Conservation (phyloP, 2,113 vertebrate species). For the Rhabdomys dilectus region DNA sequence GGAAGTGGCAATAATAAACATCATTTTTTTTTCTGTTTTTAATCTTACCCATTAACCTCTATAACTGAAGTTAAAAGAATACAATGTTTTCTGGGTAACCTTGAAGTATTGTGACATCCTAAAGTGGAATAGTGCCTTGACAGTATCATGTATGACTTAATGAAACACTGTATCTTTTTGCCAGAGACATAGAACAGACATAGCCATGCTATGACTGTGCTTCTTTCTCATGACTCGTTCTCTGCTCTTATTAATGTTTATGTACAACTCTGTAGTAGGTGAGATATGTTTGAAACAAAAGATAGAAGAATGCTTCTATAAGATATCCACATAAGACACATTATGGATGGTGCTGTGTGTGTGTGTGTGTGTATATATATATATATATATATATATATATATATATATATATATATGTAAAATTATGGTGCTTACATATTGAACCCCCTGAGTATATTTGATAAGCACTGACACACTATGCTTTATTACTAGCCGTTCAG, state of each 20-base stretch:
- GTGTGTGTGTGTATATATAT: neutral
- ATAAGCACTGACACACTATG: neutral
- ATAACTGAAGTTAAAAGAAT: neutral
- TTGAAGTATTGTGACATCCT: neutral
- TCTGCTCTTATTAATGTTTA: neutral
- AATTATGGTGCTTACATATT: neutral
- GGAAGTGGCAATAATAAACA: neutral
- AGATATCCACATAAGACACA: neutral
- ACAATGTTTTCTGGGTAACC: neutral
- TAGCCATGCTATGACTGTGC: rapidly evolving
- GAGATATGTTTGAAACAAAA: neutral
- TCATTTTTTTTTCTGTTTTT: neutral
- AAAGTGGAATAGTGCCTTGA: neutral
- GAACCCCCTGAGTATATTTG: neutral
- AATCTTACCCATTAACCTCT: neutral
- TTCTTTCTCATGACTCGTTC: neutral
- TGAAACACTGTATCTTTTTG: neutral
- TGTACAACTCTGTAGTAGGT: neutral
- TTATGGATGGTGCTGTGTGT: neutral
- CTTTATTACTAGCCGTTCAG: no score
- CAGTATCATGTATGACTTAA: neutral
- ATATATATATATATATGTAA: no score
- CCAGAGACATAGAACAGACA: neutral
- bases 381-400: neutral
- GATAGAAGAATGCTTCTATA: neutral